Conservation (phyloP, 2,888 invertebrate species). For the Blastobasis lacticolella region DNA sequence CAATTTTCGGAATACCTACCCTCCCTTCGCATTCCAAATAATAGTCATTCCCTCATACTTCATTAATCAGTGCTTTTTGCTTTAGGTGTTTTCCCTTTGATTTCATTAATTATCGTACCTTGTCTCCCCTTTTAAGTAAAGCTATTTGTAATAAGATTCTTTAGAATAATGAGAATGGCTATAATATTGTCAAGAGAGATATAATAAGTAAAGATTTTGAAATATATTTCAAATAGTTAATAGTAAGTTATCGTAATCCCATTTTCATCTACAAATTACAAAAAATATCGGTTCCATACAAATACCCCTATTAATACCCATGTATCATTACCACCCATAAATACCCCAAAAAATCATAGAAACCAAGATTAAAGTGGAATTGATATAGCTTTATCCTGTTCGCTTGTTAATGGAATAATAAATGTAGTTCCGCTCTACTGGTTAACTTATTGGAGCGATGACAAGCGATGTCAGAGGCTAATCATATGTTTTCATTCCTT, state of each 20-base stretch:
- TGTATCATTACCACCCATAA: not conserved
- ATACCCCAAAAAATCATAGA: not conserved
- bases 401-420: not conserved
- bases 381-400: not conserved
- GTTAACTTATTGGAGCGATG: not conserved
- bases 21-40: constrained; percentile 1
- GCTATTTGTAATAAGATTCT: not conserved
- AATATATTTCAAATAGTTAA: too few relatives aligned
- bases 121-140: constrained; percentile 4
- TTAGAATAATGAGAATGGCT: too few relatives aligned
- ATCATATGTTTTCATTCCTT: constrained; percentile 13
- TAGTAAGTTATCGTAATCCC: too few relatives aligned
- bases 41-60: constrained; percentile 20
- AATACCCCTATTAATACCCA: too few relatives aligned
- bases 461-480: constrained; percentile 13
- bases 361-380: not conserved
- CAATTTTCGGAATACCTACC: not conserved
- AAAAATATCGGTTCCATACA: too few relatives aligned
- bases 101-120: constrained; percentile 19
- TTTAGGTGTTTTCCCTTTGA: constrained; percentile 24
- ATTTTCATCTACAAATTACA: too few relatives aligned
- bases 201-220: too few relatives aligned
- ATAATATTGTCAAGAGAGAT: too few relatives aligned
- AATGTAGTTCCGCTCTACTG: not conserved
- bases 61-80: constrained; percentile 26